Evolutionary conservation across 2,797 vertebrate genomes (phyloP).

Genomic region (Gila robusta): DNA sequence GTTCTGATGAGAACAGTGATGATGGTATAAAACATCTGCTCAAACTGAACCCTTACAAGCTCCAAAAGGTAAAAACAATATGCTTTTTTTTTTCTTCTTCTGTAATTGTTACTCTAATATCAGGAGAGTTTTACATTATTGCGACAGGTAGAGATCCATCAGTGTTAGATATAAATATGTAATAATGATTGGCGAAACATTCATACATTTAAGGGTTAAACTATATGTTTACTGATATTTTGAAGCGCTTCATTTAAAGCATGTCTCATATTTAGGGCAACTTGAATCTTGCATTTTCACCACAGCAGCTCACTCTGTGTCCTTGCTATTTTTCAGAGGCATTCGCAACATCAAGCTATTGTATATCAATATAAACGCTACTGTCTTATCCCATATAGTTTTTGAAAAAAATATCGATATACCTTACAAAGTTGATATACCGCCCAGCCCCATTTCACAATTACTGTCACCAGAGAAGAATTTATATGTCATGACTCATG

Average conservation of each 20-base stretch:
- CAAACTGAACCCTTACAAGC: no score
- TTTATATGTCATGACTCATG: conserved; percentile 9
- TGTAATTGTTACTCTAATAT: no score
- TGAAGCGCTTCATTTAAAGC: neutral
- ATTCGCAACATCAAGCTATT: neutral
- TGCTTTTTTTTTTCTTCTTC: no score
- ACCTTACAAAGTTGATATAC: neutral
- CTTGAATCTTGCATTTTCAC: neutral
- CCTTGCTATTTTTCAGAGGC: neutral
- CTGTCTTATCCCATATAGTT: neutral
- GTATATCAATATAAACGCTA: conserved; percentile 7
- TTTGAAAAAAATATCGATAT: neutral
- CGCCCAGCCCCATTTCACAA: neutral
- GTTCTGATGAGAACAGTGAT: no score
- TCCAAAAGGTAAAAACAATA: no score
- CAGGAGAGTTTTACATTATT: no score
- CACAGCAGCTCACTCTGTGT: neutral
- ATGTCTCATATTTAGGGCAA: neutral
- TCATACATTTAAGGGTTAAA: neutral
- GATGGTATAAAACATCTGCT: no score
- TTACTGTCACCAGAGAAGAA: conserved; percentile 34
- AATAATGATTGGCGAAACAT: no score
- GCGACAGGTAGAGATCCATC: no score
- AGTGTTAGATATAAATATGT: no score
- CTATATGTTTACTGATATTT: no score